A percentile compares a stretch with the other conserved stretches of the same genome.
phyloP scores from a whole-genome alignment of 35 echinoderm and acorn worm genomes.

The Heliocidaris erythrogramma region DNA sequence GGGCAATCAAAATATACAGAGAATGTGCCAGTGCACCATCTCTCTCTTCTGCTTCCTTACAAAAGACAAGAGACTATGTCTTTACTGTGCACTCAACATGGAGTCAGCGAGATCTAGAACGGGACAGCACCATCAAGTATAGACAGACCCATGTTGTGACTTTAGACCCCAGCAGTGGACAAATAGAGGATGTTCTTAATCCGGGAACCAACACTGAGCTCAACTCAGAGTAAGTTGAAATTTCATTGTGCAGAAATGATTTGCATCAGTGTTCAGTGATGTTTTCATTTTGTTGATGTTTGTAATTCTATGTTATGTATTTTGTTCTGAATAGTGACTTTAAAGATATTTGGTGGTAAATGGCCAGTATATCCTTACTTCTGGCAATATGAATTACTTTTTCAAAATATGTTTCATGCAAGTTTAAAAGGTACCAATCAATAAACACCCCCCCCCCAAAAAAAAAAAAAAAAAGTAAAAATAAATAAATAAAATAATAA shows the following conservation, averaged over 20 bases:
- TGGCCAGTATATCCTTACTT: too few species aligned
- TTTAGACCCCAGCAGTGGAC: background rate
- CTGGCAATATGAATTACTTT: too few species aligned
- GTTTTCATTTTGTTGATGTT: background rate
- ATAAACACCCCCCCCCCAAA: background rate
- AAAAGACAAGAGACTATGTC: conserved; percentile 20
- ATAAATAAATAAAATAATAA: too few species aligned
- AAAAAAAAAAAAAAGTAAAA: too few species aligned
- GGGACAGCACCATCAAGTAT: conserved; percentile 48
- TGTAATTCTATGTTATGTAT: background rate
- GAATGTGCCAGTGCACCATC: conserved; percentile 44
- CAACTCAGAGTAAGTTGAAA: conserved; percentile 50
- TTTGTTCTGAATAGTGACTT: background rate
- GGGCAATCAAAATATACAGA: conserved; percentile 43
- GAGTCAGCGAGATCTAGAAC: conserved; percentile 65
- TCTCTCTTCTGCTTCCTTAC: conserved; percentile 30
- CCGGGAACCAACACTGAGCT: conserved; percentile 23
- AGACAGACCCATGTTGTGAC: conserved; percentile 44
- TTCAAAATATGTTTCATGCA: too few species aligned
- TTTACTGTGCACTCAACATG: conserved; percentile 46
- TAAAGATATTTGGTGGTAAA: too few species aligned
- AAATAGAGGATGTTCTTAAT: conserved; percentile 27
- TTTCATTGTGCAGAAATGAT: background rate
- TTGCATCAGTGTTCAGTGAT: background rate
- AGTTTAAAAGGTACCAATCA: too few species aligned